Conservation (phyloP, 2,888 invertebrate genomes). For the Torymus texanus region DNA sequence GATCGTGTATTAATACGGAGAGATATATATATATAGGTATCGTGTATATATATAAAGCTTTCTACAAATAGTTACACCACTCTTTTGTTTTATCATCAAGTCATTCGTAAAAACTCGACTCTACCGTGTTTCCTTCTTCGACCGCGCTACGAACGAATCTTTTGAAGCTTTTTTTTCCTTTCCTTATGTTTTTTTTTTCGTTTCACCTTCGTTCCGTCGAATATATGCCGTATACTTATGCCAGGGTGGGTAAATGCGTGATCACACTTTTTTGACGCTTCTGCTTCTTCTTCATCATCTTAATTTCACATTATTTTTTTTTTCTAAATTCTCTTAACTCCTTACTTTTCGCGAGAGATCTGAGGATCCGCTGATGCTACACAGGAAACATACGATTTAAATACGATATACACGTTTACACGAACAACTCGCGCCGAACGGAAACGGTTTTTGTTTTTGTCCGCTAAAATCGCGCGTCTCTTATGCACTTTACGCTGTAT, state of each 20-base stretch:
- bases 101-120: constrained; percentile 41
- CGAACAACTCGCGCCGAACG: constrained; percentile 43
- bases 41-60: constrained; percentile 58
- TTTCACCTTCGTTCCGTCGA: constrained; percentile 21
- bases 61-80: constrained; percentile 71
- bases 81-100: constrained; percentile 41
- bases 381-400: constrained; percentile 47
- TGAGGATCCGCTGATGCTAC: constrained; percentile 27
- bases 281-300: constrained; percentile 13
- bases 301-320: no score
- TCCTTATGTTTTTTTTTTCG: background rate
- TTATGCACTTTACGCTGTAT: constrained; percentile 33
- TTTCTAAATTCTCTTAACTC: background rate
- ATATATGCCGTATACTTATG: constrained; percentile 72
- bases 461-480: constrained; percentile 38
- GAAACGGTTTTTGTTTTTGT: constrained; percentile 41
- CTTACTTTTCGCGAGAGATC: constrained; percentile 53
- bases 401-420: constrained; percentile 42
- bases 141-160: constrained; percentile 23
- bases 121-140: constrained; percentile 62
- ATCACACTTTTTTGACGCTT: constrained; percentile 69
- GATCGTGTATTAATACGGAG: constrained; percentile 55
- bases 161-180: constrained; percentile 67
- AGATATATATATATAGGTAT: constrained; percentile 28
- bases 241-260: constrained; percentile 67